Conservation (phyloP, 2,888 invertebrate species). For the Dryomyza anilis region DNA sequence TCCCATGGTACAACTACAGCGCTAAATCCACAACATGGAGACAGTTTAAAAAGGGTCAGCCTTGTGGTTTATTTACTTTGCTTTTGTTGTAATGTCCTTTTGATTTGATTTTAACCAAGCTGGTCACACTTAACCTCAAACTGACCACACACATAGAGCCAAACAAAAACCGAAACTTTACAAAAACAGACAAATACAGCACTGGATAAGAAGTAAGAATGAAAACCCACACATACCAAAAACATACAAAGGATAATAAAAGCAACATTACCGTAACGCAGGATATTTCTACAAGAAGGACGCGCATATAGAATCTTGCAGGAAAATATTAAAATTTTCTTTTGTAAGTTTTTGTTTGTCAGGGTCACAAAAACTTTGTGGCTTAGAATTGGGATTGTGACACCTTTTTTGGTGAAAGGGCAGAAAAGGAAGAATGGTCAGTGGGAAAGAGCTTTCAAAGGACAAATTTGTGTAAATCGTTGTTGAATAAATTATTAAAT, state of each 20-base stretch:
- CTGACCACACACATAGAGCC: constrained; percentile 12
- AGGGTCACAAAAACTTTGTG: background rate
- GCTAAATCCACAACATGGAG: background rate
- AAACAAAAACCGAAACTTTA: background rate
- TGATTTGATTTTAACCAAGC: constrained; percentile 13
- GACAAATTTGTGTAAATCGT: background rate
- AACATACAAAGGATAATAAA: background rate
- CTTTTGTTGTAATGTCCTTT: constrained; percentile 10
- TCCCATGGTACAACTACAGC: background rate
- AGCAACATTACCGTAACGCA: constrained; percentile 2
- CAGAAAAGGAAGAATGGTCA: background rate
- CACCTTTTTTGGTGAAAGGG: constrained; percentile 3
- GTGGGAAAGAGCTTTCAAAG: background rate
- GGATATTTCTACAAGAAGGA: background rate
- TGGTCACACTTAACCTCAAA: constrained; percentile 1
- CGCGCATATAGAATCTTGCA: constrained; percentile 5
- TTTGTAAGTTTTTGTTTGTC: constrained; percentile 5
- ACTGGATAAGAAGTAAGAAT: background rate
- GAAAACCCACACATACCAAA: background rate
- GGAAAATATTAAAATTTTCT: constrained; percentile 6
- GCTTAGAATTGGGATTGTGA: background rate
- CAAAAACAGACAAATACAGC: background rate
- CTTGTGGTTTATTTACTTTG: background rate
- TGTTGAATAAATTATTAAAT: constrained; percentile 20
- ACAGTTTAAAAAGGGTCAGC: background rate